Evolutionary conservation across 2,888 invertebrate genomes (phyloP), one percentile per base, ranked within the genome.

Genomic region (Spisula subtruncata): DNA sequence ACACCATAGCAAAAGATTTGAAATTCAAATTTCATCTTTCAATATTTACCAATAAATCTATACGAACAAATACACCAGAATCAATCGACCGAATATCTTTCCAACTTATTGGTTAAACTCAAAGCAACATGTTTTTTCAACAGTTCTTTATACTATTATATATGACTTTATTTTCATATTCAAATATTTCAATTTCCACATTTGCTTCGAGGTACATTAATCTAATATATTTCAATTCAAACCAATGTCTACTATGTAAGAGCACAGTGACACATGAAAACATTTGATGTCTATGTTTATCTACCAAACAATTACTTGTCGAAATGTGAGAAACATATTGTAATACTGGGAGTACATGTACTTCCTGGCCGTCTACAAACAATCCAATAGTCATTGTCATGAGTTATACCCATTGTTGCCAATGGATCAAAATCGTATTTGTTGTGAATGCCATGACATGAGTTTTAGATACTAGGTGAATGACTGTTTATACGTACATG

Each of bases 1-100:
- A 48, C 48, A 51, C 25, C 85, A 54, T 75, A n/a, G 29, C 60
- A 85, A 56, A 75, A 85, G 51, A 85, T 51, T 85, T 79, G 75
- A 85, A 79, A 51, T 85, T 75, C 79, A 85, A 51, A 85, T 79
- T 51, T n/a, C 14, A 25, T 14, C 14, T 51, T 75, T 84, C 29
- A 48, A 79, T 79, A 66, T 66, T 25, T n/a, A 25, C 25, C 25
- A 0, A 51, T 51, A 51, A 29, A 29, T 51, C 51, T 51, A 51
- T 51, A 66, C 25, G 25, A 66, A 66, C 60, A 66, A 25, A 66
- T 25, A 66, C 5, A 66, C 60, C 25, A 25, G 60, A 66, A 25
- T 66, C 25, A 2, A 25, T 6, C 60, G 20, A 66, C 25, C 20
- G 25, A 8, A 66, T n/a, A n/a, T 66, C 60, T n/a, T 25, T 12